phyloP scores from a whole-genome alignment of 1,140 invertebrate species.

The Drosophila setifemur region DNA sequence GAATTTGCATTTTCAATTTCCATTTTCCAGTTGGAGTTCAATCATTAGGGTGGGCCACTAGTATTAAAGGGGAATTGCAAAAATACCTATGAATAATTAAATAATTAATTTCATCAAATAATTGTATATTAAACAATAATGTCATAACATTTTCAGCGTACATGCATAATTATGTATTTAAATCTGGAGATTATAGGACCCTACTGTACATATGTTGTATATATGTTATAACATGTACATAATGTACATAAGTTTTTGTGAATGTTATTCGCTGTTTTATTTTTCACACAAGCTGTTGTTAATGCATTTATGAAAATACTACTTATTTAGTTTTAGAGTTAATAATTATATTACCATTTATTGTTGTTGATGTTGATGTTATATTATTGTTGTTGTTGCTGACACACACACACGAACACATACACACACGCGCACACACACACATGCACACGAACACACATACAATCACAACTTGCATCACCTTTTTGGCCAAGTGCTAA shows the following conservation, averaged over 20 bases:
- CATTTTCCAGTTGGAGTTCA: constrained; percentile 12
- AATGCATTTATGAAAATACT: constrained; percentile 51
- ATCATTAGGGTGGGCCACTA: neutral
- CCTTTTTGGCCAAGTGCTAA: constrained; percentile 17
- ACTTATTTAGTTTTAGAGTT: constrained; percentile 5
- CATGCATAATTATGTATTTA: no score
- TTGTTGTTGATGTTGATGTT: constrained; percentile 52
- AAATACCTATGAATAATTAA: neutral
- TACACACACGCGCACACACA: constrained; percentile 4
- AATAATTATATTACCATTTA: constrained; percentile 20
- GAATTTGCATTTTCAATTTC: constrained; percentile 19
- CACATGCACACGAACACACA: constrained; percentile 19
- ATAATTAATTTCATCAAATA: constrained; percentile 1
- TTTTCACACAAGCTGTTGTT: constrained; percentile 20
- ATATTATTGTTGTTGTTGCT: constrained; percentile 51
- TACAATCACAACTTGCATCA: constrained; percentile 3
- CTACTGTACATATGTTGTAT: constrained; percentile 7
- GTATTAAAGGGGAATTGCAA: no score
- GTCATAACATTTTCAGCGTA: no score
- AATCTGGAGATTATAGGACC: no score
- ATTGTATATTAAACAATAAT: no score
- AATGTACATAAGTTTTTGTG: constrained; percentile 19
- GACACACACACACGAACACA: constrained; percentile 49
- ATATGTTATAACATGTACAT: neutral
- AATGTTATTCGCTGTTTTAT: constrained; percentile 25